These are phyloP conservation scores for Lateolabrax maculatus DNA, from an alignment of 2,797 vertebrate species.

Conservation along the genomic window DNA sequence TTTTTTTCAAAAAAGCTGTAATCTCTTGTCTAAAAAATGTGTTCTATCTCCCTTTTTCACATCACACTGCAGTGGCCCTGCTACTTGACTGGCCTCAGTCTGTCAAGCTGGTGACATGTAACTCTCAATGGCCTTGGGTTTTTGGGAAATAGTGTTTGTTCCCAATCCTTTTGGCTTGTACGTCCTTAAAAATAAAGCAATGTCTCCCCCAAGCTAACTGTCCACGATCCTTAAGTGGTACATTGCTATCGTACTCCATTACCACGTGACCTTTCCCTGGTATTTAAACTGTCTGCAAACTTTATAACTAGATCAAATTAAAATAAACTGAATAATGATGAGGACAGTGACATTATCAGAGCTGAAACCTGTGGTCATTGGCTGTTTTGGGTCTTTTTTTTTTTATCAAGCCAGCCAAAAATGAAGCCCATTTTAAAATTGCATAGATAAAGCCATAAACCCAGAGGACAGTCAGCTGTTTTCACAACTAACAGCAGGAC, in stretches of 20 bases:
- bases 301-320: constrained; percentile 56
- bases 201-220: neutral
- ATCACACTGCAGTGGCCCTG: neutral
- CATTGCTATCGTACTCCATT: constrained; percentile 20
- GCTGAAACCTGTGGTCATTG: constrained; percentile 30
- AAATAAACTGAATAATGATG: constrained; percentile 53
- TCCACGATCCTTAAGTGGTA: neutral
- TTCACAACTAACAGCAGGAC: constrained; percentile 42
- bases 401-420: constrained; percentile 7
- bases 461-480: constrained; percentile 44
- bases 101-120: constrained; percentile 2
- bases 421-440: constrained; percentile 34
- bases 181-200: neutral
- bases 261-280: constrained; percentile 63
- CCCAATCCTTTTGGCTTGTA: neutral
- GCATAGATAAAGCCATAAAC: constrained; percentile 34
- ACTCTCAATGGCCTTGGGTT: neutral
- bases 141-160: neutral
- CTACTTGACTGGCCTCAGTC: neutral
- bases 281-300: constrained; percentile 60
- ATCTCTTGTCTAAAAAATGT: neutral
- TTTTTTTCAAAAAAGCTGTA: neutral
- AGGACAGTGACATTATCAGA: constrained; percentile 55
- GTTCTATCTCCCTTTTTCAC: neutral
- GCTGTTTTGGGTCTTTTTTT: constrained; percentile 2